Evolutionary conservation across 1,140 invertebrate genomes (phyloP).

Genomic region (Papilio aristodemus): DNA sequence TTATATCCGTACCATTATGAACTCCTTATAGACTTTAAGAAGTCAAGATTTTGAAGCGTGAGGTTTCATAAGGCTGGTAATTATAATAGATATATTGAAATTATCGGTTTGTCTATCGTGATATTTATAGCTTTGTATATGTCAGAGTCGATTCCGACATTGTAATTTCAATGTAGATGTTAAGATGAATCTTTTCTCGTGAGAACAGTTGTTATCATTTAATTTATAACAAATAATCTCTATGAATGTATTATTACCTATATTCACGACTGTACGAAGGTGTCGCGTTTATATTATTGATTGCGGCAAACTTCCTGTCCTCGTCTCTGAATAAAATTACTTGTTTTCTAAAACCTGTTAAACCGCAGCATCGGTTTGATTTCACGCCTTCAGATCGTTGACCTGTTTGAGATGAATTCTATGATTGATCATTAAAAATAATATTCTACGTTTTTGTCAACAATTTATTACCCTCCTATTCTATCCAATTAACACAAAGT

Average conservation of each 20-base stretch:
- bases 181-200: neutral
- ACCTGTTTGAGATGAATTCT: slow-evolving; percentile 24
- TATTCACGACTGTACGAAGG: neutral
- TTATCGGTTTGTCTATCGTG: neutral
- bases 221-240: slow-evolving; percentile 20
- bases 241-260: neutral
- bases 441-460: neutral
- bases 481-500: too few relatives aligned
- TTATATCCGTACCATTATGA: too few relatives aligned
- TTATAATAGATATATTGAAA: too few relatives aligned
- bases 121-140: neutral
- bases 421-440: slow-evolving; percentile 11
- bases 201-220: neutral
- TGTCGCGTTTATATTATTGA: slow-evolving; percentile 20
- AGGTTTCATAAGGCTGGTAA: too few relatives aligned
- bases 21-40: too few relatives aligned
- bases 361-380: slow-evolving; percentile 14
- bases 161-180: neutral
- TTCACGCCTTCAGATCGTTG: slow-evolving; percentile 29
- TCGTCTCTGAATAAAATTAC: slow-evolving; percentile 20
- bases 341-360: slow-evolving; percentile 31
- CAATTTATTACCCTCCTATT: too few relatives aligned
- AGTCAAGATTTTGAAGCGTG: too few relatives aligned
- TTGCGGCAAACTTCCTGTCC: slow-evolving; percentile 15
- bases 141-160: neutral